Percentiles rank a stretch among this genome's conserved stretches.
Evolutionary conservation across 2,888 invertebrate species (phyloP).

Genomic region (Melanchra persicariae): DNA sequence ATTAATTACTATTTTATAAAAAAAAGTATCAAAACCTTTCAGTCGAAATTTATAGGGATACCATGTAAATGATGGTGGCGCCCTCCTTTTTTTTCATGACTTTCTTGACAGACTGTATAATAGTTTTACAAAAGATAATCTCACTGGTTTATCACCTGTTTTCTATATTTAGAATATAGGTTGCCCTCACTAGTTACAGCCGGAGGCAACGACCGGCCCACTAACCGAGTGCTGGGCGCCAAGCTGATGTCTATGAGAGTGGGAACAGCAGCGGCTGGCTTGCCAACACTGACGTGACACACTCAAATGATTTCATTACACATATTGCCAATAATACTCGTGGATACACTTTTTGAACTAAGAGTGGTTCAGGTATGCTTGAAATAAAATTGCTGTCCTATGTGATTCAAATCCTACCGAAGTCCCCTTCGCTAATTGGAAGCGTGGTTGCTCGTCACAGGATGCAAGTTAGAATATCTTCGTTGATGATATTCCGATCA

Average conservation of each 20-base stretch:
- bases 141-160: conserved; percentile 27
- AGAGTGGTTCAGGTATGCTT: conserved; percentile 7
- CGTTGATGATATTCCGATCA: not conserved
- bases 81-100: no score
- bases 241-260: conserved; percentile 63
- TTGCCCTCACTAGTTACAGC: conserved; percentile 39
- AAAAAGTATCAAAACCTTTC: no score
- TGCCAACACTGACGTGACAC: conserved; percentile 69
- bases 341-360: conserved; percentile 1
- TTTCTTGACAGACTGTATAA: no score
- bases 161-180: conserved; percentile 40
- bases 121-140: conserved; percentile 28
- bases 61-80: no score
- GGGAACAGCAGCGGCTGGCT: conserved; percentile 51
- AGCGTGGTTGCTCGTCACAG: not conserved
- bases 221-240: conserved; percentile 80
- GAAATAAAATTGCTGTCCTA: not conserved
- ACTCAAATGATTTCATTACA: conserved; percentile 42
- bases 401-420: not conserved
- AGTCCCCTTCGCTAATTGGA: not conserved
- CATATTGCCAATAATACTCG: conserved; percentile 41
- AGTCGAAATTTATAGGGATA: no score
- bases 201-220: conserved; percentile 83
- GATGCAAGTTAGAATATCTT: conserved; percentile 17
- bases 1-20: no score